phyloP scores from a whole-genome alignment of 92 coral and sea anemone species.

The Galaxea fascicularis region DNA sequence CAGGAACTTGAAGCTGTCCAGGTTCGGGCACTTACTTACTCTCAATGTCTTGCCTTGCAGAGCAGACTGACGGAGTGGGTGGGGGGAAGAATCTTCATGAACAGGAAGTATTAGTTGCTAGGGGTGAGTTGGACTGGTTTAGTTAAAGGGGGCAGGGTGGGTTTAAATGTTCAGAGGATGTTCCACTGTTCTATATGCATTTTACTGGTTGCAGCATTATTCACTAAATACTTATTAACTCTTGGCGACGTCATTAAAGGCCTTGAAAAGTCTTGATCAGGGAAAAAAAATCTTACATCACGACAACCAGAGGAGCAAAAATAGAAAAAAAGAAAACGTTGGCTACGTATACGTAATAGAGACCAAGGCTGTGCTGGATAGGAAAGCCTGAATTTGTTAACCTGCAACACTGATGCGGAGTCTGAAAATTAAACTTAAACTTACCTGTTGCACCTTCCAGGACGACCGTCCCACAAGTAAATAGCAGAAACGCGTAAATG shows the following conservation, averaged over 20 bases:
- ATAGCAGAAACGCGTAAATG: not conserved
- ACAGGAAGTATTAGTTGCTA: not conserved
- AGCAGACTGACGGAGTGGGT: no score
- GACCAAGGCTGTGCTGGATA: not conserved
- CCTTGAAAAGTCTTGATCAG: not conserved
- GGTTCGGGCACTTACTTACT: no score
- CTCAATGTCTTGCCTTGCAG: no score
- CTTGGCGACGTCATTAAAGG: not conserved
- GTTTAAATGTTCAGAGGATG: no score
- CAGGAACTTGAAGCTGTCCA: no score
- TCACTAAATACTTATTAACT: not conserved
- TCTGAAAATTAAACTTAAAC: not conserved
- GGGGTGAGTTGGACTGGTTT: not conserved
- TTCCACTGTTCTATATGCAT: no score
- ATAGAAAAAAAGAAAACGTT: not conserved
- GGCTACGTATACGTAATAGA: not conserved
- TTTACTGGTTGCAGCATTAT: no score
- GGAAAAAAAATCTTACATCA: not conserved
- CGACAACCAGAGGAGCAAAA: not conserved
- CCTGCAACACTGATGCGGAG: not conserved
- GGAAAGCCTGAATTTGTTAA: not conserved
- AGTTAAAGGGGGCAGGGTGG: no score
- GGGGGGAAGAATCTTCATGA: no score
- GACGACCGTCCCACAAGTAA: not conserved
- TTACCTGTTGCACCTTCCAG: conserved; percentile 3